phyloP scores from a whole-genome alignment of 2,888 invertebrate species.

The Agrotis puta region DNA sequence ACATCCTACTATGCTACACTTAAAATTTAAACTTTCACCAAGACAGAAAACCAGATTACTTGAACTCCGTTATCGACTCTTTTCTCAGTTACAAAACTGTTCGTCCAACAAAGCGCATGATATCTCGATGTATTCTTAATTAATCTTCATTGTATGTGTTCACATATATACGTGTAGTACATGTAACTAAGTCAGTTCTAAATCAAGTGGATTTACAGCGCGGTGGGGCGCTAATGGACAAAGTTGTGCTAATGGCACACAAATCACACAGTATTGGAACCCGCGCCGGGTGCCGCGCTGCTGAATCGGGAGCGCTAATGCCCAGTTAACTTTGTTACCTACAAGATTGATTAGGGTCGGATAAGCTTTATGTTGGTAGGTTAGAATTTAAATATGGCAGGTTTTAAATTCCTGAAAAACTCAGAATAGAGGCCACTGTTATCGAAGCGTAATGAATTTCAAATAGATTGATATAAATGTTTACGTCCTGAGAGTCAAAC shows the following conservation, averaged over 20 bases:
- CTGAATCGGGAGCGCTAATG: conserved; percentile 55
- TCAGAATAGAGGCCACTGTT: neutral
- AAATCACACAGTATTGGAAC: conserved; percentile 63
- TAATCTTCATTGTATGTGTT: conserved; percentile 48
- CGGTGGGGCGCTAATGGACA: conserved; percentile 70
- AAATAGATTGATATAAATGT: too few relatives aligned
- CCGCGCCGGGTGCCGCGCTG: conserved; percentile 11
- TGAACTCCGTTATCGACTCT: neutral
- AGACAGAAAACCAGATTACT: neutral
- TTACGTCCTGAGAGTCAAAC: too few relatives aligned
- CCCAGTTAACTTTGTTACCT: conserved; percentile 52
- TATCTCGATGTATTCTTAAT: conserved; percentile 52
- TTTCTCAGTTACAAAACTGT: neutral
- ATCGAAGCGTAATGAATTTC: neutral
- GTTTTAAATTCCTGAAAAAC: too few relatives aligned
- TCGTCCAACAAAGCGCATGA: conserved; percentile 12
- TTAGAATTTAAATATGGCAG: neutral
- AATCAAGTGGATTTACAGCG: conserved; percentile 78
- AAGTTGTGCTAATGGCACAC: conserved; percentile 70
- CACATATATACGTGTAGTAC: conserved; percentile 19
- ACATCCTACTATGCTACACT: too few relatives aligned
- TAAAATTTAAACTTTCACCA: too few relatives aligned
- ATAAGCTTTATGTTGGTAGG: conserved; percentile 1
- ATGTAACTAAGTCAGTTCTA: conserved; percentile 60
- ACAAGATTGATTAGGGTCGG: conserved; percentile 57